Evolutionary conservation across 2,888 invertebrate genomes (phyloP), one percentile per base, ranked within the genome.

Genomic region (Dynastes grantii): DNA sequence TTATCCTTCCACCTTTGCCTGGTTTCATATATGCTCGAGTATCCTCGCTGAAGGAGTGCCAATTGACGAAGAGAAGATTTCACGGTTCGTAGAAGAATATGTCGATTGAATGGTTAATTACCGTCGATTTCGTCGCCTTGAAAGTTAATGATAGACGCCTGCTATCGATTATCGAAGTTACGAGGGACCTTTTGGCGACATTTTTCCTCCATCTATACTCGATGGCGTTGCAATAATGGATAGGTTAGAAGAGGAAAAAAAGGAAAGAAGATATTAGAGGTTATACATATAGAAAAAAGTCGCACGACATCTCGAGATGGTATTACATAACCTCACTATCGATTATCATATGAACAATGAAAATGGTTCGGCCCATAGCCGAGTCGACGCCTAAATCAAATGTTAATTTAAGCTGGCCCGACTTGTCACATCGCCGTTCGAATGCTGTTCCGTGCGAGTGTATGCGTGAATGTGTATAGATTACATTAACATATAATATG

Each of bases 401-500:
- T 88, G 88, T 88, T 88, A 88, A 88, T 88, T 86, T 87, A 88
- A 88, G 83, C 87, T 86, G 78, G 85, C 85, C 85, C 85, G 85
- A 82, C 86, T 87, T 88, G 88, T 88, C 87, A 86, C 87, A 87
- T 86, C 87, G 87, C 22, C 45, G 45, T 45, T 45, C 85, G 85
- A 87, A 87, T 84, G 84, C 8, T 58, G 22, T 58, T 22, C 22
- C 8, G 5, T 58, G 11, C 11, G 8, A 22, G 55, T 22, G 22
- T 22, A 22, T 11, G 11, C 45, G 45, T 11, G 8, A 45, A 85
- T 82, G 86, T 87, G 86, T 87, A 86, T 86, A 87, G 86, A 86
- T 86, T 86, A 84, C 86, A 88, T 88, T 88, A 86, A 88, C 88
- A 88, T 88, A 88, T 88, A 88, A 88, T 88, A 88, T 88, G 88